Evolutionary conservation across 1,140 invertebrate genomes (phyloP), one percentile per base, ranked within the genome.

Genomic region (Ridgeia piscesae): DNA sequence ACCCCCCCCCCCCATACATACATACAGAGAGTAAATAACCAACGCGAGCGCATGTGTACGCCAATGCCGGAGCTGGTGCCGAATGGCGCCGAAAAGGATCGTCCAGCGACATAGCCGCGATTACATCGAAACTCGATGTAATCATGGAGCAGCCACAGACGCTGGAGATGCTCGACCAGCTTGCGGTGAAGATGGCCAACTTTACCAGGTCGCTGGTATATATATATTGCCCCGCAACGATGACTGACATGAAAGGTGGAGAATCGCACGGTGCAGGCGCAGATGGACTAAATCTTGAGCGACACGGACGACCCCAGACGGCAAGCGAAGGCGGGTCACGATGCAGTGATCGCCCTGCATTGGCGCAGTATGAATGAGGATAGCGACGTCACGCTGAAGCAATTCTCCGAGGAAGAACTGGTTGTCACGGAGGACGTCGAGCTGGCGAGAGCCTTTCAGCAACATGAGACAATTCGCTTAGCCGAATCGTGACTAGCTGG

Each of bases 31-130:
- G n/a, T n/a, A n/a, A n/a, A n/a, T n/a, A n/a, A n/a, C n/a, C n/a
- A n/a, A n/a, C n/a, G n/a, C n/a, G n/a, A n/a, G n/a, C n/a, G n/a
- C n/a, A n/a, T n/a, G n/a, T n/a, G n/a, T n/a, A n/a, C n/a, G n/a
- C n/a, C n/a, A n/a, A n/a, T n/a, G n/a, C n/a, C n/a, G n/a, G n/a
- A 94, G 92, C 95, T 11, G 4, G 42, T 11, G 11, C 42, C 42
- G 42, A 42, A 11, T 11, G 42, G 42, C 42, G 11, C 4, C 42
- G 11, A 42, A 4, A 42, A 42, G 42, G 42, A 42, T 11, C 42
- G 11, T 4, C 11, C 58, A 21, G 58, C 27, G 58, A 21, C 14
- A 2, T 14, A 9, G 27, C 8, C 14, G 58, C 8, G 17, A 77
- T 77, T 9, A 21, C 58, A 21, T 8, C 27, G 6, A 21, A 77